Percentiles rank a stretch among this genome's conserved stretches.
Evolutionary conservation across 2,888 invertebrate genomes (phyloP).

Genomic region (Timandra comae): DNA sequence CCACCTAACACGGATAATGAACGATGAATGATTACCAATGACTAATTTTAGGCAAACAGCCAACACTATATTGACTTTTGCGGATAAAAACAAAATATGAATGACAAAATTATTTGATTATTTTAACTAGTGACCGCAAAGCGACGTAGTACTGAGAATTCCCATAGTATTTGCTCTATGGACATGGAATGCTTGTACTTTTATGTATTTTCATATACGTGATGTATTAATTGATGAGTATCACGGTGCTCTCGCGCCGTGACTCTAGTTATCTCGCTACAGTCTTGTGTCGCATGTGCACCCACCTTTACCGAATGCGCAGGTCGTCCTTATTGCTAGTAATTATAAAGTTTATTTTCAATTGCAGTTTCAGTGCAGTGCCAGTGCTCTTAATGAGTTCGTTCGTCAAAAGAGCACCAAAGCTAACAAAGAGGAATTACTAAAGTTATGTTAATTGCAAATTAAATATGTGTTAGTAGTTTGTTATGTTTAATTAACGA

Average conservation of each 20-base stretch:
- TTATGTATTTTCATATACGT: constrained; percentile 40
- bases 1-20: constrained; percentile 51
- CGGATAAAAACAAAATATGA: constrained; percentile 34
- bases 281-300: neutral
- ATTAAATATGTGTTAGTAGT: constrained; percentile 26
- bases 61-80: constrained; percentile 54
- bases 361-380: constrained; percentile 8
- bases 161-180: constrained; percentile 29
- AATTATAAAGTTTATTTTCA: constrained; percentile 6
- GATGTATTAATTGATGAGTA: constrained; percentile 42
- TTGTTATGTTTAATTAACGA: constrained; percentile 31
- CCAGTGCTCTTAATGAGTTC: constrained; percentile 20
- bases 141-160: constrained; percentile 21
- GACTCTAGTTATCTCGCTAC: constrained; percentile 16
- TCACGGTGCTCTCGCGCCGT: constrained; percentile 38
- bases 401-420: constrained; percentile 19
- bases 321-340: constrained; percentile 5
- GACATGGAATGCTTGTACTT: constrained; percentile 27
- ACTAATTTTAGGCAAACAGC: constrained; percentile 58
- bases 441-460: constrained; percentile 34
- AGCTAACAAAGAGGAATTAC: constrained; percentile 32
- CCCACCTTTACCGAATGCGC: constrained; percentile 6
- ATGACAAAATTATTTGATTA: constrained; percentile 28
- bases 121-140: constrained; percentile 15
- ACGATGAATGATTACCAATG: constrained; percentile 52